Base-by-base conservation (phyloP, 2,113 vertebrate genomes). In the Dendropsophus ebraccatus region DNA sequence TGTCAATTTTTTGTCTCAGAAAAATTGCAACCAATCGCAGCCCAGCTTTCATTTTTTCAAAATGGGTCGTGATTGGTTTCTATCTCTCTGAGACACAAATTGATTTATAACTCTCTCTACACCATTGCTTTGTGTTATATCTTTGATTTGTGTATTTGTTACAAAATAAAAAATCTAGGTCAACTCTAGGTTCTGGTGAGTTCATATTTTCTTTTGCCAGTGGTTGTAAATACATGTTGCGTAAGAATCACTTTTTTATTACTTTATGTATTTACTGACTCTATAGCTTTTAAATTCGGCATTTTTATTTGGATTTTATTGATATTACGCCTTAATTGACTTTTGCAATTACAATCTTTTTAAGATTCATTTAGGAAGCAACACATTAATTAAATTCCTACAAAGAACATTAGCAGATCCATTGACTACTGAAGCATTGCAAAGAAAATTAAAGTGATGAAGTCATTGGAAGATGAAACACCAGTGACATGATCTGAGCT, bases 401-500 rank as follows among this genome's bases (percentile, higher is more conserved):
- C 83, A 49, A 52, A 85, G 73, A 85, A 37, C 19, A 70, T 79
- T 70, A 45, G n/a, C 76, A 80, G 21, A 56, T 45, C 62, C n/a
- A 80, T 56, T 69, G 78, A 70, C 45, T 69, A 23, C 62, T 85
- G 30, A 56, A 80, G 84, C 32, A 58, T 56, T 72, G 25, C 84
- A 70, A 72, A 72, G 49, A 45, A 54, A 70, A 72, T 85, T 52
- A 79, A 7, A 70, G 79, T 19, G 52, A 75, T 74, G 50, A 45
- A 45, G 70, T 74, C 52, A 37, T 60, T 80, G 58, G 76, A 56
- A 70, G 62, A 80, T 37, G 32, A 80, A 75, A 52, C 49, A 86
- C 62, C 35, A 30, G 16, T 80, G 76, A 56, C 84, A 80, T 56
- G 65, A 52, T 86, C 75, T 52, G 77, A 74, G 72, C 54, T 78